Base-by-base conservation (phyloP, 2,113 vertebrate species). In the Tichodroma muraria region DNA sequence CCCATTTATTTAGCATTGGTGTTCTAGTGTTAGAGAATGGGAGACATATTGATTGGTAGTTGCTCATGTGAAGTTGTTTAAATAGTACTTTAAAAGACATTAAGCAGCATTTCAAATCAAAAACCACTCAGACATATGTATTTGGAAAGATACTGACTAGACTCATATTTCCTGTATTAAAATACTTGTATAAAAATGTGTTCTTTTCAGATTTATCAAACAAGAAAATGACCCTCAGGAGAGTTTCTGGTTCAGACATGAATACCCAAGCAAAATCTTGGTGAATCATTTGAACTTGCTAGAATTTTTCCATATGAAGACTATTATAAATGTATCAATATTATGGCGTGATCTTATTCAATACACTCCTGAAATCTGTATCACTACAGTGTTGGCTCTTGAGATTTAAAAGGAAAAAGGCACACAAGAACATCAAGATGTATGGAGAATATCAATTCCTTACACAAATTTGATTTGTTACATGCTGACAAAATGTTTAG, bases 191-290 rank as follows among this genome's bases (percentile, higher is more conserved):
- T 82, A 93, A 94, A 96, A 95, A 96, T 77, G 17, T 82, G 63
- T 95, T 95, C 95, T 96, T 94, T 97, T 96, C 92, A 94, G 94
- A 96, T 94, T 95, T 98, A 97, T 97, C 95, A 97, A 97, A 94
- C 38, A 95, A 97, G 94, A 80, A 94, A 97, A 97, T 94, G 92
- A 66, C 91, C 77, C 97, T 97, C 97, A 87, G 6, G 97, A 95
- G 97, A 93, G 66, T 83, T 93, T 82, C 81, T 86, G 95, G 71
- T 97, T 95, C 94, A 98, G 97, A 95, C 85, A 80, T 24, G 92
- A 98, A 96, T 91, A 95, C 86, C 87, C 88, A 69, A 72, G 35
- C 49, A 80, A 97, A 95, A 89, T 85, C 92, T 92, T 91, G 59
- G 92, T 94, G 94, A 96, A 96, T 96, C 92, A 95, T 85, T 94